Conservation (phyloP, 2,797 vertebrate species). For the Acipenser ruthenus region DNA sequence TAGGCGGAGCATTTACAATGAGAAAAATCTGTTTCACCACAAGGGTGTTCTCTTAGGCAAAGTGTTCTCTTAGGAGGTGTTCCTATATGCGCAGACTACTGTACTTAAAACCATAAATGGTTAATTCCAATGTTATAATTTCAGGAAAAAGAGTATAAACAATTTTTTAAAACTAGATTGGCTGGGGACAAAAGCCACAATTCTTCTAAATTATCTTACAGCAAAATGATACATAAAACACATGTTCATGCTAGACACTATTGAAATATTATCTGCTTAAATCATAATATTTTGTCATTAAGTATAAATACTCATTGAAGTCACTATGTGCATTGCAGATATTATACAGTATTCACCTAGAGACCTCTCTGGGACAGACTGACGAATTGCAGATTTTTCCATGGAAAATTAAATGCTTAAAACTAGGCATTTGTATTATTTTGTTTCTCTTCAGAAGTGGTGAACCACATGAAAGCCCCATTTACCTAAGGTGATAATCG, state of each 20-base stretch:
- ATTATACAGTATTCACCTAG: constrained; percentile 41
- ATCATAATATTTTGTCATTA: constrained; percentile 58
- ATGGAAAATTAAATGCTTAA: constrained; percentile 54
- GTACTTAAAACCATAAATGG: too few species aligned
- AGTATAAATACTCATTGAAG: constrained; percentile 60
- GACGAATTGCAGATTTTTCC: constrained; percentile 60
- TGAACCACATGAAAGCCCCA: constrained; percentile 51
- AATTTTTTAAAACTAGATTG: constrained; percentile 36
- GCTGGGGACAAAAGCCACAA: constrained; percentile 43
- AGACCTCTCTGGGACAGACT: constrained; percentile 41
- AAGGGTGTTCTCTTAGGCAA: too few species aligned
- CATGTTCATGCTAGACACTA: constrained; percentile 52
- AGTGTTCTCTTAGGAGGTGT: too few species aligned
- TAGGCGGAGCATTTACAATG: too few species aligned
- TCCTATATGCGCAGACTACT: too few species aligned
- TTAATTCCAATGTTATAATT: not conserved
- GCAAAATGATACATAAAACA: constrained; percentile 56
- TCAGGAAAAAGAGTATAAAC: constrained; percentile 8
- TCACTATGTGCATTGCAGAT: constrained; percentile 49
- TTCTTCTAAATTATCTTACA: constrained; percentile 30
- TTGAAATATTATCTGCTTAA: constrained; percentile 63
- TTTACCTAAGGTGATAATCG: constrained; percentile 52
- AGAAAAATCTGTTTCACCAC: too few species aligned
- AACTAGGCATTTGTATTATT: constrained; percentile 45
- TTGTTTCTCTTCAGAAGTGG: constrained; percentile 38